phyloP scores from a whole-genome alignment of 1,140 invertebrate genomes.

The Planococcus citri region DNA sequence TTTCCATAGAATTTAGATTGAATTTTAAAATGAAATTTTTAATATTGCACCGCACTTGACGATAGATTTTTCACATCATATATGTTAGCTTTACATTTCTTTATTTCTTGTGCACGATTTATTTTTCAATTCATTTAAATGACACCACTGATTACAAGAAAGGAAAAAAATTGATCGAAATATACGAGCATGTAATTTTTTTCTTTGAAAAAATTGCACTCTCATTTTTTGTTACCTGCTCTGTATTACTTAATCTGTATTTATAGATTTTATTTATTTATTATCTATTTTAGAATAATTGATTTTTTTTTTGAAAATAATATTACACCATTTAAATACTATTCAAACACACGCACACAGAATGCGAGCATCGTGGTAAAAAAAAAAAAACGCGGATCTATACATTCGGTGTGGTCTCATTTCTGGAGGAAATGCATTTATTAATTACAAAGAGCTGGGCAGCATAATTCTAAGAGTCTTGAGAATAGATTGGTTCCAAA shows the following conservation, averaged over 20 bases:
- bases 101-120: neutral
- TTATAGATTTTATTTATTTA: neutral
- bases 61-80: slow-evolving; percentile 5
- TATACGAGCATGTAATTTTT: neutral
- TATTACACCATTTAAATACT: neutral
- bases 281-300: neutral
- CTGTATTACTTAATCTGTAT: neutral
- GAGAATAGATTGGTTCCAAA: no score
- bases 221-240: neutral
- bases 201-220: neutral
- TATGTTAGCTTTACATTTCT: slow-evolving; percentile 2
- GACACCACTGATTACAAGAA: neutral
- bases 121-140: neutral
- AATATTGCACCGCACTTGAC: slow-evolving; percentile 5
- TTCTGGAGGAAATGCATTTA: neutral
- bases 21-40: neutral
- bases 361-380: neutral
- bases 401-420: no score
- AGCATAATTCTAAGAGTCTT: no score
- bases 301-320: neutral
- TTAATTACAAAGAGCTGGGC: neutral
- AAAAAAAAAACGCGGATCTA: neutral
- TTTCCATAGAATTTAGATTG: neutral
- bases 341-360: slow-evolving; percentile 1
- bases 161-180: neutral